These are phyloP conservation scores for Diabrotica balteata DNA, from an alignment of 2,888 invertebrate genomes.

Conservation along the genomic window DNA sequence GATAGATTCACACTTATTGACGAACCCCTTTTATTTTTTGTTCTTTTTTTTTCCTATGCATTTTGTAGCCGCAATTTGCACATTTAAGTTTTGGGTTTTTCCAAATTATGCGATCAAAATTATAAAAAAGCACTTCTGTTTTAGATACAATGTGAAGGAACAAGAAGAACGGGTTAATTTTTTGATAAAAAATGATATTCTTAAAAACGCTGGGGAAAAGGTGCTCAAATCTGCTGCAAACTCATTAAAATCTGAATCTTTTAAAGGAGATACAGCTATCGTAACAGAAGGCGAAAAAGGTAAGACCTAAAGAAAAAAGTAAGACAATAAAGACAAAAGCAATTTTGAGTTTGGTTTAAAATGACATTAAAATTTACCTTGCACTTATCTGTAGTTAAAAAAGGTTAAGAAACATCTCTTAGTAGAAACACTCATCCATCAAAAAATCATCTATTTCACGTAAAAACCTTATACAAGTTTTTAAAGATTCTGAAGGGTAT, in stretches of 20 bases:
- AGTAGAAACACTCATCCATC: too few species aligned
- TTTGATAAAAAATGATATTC: constrained; percentile 78
- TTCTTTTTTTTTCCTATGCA: background rate
- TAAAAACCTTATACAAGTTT: too few species aligned
- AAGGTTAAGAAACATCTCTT: too few species aligned
- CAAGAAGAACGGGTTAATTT: constrained; percentile 86
- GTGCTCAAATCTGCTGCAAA: constrained; percentile 83
- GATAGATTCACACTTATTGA: background rate
- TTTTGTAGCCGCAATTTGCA: background rate
- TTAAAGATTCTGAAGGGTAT: too few species aligned
- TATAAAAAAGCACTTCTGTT: background rate
- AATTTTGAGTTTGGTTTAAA: too few species aligned
- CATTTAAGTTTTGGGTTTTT: background rate
- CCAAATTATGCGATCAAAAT: background rate
- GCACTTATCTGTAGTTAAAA: too few species aligned
- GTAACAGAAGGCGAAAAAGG: constrained; percentile 82
- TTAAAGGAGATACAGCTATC: constrained; percentile 77
- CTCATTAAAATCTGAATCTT: constrained; percentile 86
- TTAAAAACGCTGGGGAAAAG: constrained; percentile 73
- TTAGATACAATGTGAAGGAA: constrained; percentile 73
- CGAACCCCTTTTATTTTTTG: background rate
- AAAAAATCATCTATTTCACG: too few species aligned
- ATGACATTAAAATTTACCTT: too few species aligned
- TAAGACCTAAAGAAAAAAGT: background rate
- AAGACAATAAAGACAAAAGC: too few species aligned